Conservation (phyloP, 2,113 vertebrate species). For the Otis tarda region DNA sequence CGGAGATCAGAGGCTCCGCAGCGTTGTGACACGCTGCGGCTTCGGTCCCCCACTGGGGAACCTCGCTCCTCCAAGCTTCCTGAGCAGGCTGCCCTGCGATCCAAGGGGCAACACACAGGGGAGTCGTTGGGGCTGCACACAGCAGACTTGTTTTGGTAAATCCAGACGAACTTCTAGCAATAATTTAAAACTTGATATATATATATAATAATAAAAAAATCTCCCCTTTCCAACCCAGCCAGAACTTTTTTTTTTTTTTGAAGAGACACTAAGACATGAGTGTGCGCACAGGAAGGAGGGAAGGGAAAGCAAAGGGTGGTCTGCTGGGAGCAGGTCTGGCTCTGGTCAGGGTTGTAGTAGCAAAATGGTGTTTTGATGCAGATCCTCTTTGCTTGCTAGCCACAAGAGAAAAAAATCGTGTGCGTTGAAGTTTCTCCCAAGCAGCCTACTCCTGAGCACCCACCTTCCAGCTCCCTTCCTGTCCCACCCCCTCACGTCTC, state of each 20-base stretch:
- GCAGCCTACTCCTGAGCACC: constrained; percentile 57
- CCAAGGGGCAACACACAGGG: constrained; percentile 32
- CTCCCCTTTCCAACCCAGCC: constrained; percentile 68
- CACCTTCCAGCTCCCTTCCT: constrained; percentile 56
- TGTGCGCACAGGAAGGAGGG: constrained; percentile 37
- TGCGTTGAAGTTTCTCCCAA: constrained; percentile 60
- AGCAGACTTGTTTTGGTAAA: constrained; percentile 80
- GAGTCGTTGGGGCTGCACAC: constrained; percentile 19
- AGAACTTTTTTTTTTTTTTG: not conserved
- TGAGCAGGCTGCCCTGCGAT: constrained; percentile 68
- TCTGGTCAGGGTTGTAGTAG: constrained; percentile 58
- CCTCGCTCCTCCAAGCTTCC: constrained; percentile 59
- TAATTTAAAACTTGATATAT: constrained; percentile 87
- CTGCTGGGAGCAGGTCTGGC: constrained; percentile 41
- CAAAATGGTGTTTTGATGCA: constrained; percentile 61
- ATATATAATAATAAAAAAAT: constrained; percentile 80
- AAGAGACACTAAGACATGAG: constrained; percentile 71
- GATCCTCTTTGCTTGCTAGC: constrained; percentile 61
- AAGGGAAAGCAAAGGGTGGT: not conserved
- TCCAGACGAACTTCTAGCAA: constrained; percentile 80
- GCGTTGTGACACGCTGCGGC: not conserved
- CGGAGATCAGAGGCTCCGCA: constrained; percentile 42
- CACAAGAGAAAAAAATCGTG: constrained; percentile 55
- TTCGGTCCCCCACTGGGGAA: constrained; percentile 23
- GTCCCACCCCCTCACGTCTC: constrained; percentile 18